Conservation (phyloP, 2,888 invertebrate species). For the Anthophora plumipes region DNA sequence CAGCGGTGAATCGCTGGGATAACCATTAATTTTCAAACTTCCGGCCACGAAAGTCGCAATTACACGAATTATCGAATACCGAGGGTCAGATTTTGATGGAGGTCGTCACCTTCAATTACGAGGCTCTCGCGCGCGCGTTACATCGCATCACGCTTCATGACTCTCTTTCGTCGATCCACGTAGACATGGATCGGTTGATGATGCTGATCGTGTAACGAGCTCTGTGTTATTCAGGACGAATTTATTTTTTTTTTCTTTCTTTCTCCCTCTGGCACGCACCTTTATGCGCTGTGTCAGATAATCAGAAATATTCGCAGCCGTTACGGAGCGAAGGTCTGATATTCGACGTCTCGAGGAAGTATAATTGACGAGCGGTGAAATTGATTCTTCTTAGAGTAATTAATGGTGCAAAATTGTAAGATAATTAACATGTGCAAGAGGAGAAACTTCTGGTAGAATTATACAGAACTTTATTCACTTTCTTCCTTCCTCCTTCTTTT, state of each 20-base stretch:
- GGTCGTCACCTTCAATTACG: slow-evolving; percentile 49
- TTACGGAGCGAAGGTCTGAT: too few species aligned
- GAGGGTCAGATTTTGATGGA: slow-evolving; percentile 47
- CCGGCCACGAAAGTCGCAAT: slow-evolving; percentile 60
- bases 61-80: slow-evolving; percentile 66
- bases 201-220: neutral
- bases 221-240: neutral
- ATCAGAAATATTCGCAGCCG: neutral
- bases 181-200: neutral
- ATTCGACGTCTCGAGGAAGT: neutral
- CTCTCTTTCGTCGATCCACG: neutral
- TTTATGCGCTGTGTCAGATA: neutral
- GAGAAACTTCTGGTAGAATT: too few species aligned
- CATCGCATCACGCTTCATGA: neutral
- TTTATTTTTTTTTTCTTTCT: too few species aligned
- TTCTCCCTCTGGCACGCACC: too few species aligned
- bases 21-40: slow-evolving; percentile 70
- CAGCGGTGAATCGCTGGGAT: slow-evolving; percentile 67
- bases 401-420: neutral
- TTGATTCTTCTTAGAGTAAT: neutral
- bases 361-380: neutral
- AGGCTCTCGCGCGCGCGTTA: slow-evolving; percentile 13
- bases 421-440: neutral
- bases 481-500: too few species aligned
- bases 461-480: too few species aligned